Conservation (phyloP, 2,888 invertebrate species). For the Trissonchulus sp. region DNA sequence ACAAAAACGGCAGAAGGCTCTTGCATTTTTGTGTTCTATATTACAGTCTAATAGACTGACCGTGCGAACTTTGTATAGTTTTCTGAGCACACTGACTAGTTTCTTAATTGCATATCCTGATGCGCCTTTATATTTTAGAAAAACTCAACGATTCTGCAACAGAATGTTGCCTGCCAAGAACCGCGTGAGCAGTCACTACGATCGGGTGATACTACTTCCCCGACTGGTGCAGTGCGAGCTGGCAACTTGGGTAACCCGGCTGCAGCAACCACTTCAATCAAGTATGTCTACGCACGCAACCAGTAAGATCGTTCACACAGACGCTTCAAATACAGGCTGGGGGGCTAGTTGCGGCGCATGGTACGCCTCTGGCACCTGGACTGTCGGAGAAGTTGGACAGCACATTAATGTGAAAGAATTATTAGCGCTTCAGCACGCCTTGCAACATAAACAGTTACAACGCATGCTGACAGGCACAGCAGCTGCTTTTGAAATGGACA, state of each 20-base stretch:
- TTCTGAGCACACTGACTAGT: not conserved
- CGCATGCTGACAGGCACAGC: too few species aligned
- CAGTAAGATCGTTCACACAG: not conserved
- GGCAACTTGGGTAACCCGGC: not conserved
- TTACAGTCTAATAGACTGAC: not conserved
- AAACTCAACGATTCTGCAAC: too few species aligned
- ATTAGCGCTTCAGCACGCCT: too few species aligned
- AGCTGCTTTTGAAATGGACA: not conserved
- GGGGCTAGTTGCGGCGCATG: not conserved
- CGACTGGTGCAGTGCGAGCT: not conserved
- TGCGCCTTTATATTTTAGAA: not conserved
- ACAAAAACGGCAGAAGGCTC: not conserved
- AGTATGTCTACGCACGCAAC: not conserved
- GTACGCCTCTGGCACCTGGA: not conserved
- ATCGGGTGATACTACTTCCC: not conserved
- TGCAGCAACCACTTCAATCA: not conserved
- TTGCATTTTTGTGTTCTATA: not conserved
- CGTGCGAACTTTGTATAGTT: not conserved
- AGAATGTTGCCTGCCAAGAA: too few species aligned
- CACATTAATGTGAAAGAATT: not conserved
- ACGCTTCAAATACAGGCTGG: not conserved
- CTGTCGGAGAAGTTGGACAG: not conserved
- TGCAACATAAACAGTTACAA: too few species aligned
- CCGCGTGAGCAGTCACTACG: not conserved
- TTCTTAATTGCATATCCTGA: not conserved